Evolutionary conservation across 2,888 invertebrate species (phyloP).

Genomic region (Syrista parreyssii): DNA sequence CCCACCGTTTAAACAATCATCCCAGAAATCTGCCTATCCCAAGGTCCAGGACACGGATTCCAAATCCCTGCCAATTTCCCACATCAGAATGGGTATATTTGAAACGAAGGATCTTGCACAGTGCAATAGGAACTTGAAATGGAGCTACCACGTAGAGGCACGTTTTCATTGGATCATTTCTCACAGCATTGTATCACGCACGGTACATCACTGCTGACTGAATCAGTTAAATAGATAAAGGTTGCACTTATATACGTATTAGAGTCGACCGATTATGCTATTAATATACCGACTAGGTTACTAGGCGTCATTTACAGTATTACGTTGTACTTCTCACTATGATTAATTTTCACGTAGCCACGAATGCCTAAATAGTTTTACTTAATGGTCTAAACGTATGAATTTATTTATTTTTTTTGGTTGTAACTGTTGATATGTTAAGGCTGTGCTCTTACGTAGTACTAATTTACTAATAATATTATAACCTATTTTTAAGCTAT

Average conservation of each 20-base stretch:
- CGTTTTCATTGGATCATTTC: neutral
- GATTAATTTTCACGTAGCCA: neutral
- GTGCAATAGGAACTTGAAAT: neutral
- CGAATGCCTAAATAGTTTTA: neutral
- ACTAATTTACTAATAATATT: neutral
- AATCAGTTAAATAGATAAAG: neutral
- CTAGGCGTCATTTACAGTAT: neutral
- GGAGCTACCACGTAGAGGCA: neutral
- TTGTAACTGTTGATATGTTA: neutral
- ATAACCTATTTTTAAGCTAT: neutral
- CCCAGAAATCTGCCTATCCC: neutral
- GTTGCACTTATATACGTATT: neutral
- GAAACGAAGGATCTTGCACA: neutral
- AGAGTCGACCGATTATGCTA: neutral
- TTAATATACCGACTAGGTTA: neutral
- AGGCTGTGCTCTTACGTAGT: neutral
- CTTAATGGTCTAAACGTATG: neutral
- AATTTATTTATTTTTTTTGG: too few relatives aligned
- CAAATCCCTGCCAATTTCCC: neutral
- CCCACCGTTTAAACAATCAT: slow-evolving; percentile 30
- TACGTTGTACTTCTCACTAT: neutral
- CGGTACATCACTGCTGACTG: neutral
- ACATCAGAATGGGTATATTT: neutral
- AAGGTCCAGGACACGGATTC: neutral
- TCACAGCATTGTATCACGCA: neutral